Base-by-base conservation (phyloP, 2,888 invertebrate genomes). In the Phortica magna region DNA sequence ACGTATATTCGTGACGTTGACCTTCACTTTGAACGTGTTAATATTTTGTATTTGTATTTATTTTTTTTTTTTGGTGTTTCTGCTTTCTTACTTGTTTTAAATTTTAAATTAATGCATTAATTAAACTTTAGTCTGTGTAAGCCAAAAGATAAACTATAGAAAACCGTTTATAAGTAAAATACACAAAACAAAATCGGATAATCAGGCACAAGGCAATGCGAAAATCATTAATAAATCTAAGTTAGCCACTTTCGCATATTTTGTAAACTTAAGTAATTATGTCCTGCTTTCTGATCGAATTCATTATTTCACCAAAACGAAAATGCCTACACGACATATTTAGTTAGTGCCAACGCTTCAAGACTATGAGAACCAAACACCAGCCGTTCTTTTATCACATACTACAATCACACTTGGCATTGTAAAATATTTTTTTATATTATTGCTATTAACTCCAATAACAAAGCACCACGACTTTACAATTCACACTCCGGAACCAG, bases 21-120 rank as follows among this genome's bases (percentile, higher is more conserved):
- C 89, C 89, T 90, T 89, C 88, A 89, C 89, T 89, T 88, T 87
- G 88, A 88, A 87, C 84, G 85, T 89, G 87, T 83, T 86, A 79
- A 80, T 72, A 53, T 71, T 48, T 43, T 68, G 19, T 41, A 42
- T 71, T 72, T 57, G 57, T 41, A 42, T 71, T 72, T 57, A 48
- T 75, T 75, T 73, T 68, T 42, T 77, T 73, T 59, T 80, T 17
- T 68, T 67, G 10, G 74, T 78, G 61, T 73, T 87, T 80, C 82
- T 31, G 31, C 31, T 31, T 31, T 31, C 31, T 31, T 31, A 31
- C 31, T 31, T 82, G 74, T 79, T 75, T 80, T 81, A 75, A 78
- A 78, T 80, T 81, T 84, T 65, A 78, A 80, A 76, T 75, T 57
- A 77, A 70, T 74, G 59, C 53, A 71, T 82, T 74, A 79, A 79